Percentiles rank a stretch among this genome's conserved stretches.
phyloP scores from a whole-genome alignment of 2,113 vertebrate species.

The Peucedramus taeniatus region DNA sequence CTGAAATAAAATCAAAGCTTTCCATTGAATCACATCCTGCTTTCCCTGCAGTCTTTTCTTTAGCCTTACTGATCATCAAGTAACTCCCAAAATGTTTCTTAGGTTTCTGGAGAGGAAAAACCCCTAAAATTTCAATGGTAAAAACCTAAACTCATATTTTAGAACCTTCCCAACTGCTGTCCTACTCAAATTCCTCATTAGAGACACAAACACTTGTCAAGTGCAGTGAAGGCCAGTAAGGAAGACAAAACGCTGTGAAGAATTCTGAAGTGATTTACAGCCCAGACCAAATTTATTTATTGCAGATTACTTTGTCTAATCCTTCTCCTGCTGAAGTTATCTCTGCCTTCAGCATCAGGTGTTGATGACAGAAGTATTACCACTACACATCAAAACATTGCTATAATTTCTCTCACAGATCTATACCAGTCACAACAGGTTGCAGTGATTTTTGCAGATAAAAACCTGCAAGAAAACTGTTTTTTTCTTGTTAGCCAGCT shows the following conservation, averaged over 20 bases:
- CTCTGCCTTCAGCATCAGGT: background rate
- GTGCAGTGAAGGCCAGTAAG: background rate
- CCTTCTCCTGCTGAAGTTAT: background rate
- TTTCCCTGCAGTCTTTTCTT: background rate
- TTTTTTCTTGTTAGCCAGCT: slow-evolving; percentile 12
- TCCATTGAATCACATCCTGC: background rate
- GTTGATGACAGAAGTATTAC: background rate
- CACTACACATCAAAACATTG: background rate
- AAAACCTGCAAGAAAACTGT: background rate
- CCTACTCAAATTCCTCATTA: background rate
- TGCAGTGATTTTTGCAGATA: slow-evolving; percentile 9
- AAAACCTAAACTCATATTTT: background rate
- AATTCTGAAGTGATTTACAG: background rate
- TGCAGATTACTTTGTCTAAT: background rate
- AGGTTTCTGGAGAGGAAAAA: background rate
- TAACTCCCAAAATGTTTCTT: background rate
- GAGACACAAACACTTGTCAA: background rate
- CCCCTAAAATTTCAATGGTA: background rate
- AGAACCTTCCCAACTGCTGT: background rate
- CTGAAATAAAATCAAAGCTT: background rate
- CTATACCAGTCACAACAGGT: slow-evolving; percentile 30
- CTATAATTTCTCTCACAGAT: background rate
- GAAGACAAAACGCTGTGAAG: background rate
- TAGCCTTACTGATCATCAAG: background rate
- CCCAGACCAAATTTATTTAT: background rate